Evolutionary conservation across 30 jellyfish, hydroid and myxozoan species (phyloP), one percentile per base, ranked within the genome.

Genomic region (Hydractinia echinata): DNA sequence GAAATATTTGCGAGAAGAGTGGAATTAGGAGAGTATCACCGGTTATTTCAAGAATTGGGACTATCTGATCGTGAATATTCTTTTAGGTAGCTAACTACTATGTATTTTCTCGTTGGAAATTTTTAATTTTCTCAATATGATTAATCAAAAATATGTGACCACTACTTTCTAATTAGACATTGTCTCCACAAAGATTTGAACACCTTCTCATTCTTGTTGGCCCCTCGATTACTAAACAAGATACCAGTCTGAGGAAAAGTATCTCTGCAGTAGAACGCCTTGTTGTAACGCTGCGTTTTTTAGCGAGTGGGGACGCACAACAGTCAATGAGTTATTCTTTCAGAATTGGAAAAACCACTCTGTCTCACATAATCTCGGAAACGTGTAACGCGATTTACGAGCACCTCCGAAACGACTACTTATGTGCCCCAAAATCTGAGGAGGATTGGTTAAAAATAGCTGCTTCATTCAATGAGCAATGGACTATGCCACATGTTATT

Each of bases 401-500:
- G 68, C 13, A n/a, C 68, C n/a, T 56, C 10, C 68, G 68, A 56
- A n/a, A 56, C n/a, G 13, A 10, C n/a, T 56, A 9, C n/a, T n/a
- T 56, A 56, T 56, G 13, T 9, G 13, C 68, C 10, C n/a, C 68
- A 9, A 56, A 56, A 56, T n/a, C n/a, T n/a, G n/a, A n/a, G n/a
- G n/a, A n/a, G n/a, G n/a, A n/a, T n/a, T n/a, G n/a, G n/a, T n/a
- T 56, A 56, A 56, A 56, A 56, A 56, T 56, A 56, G n/a, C 68
- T 9, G n/a, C 10, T 9, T 56, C 68, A 10, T 56, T 56, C n/a
- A n/a, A 56, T 9, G 68, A 56, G n/a, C 13, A 9, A 9, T 56
- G 68, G 68, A 56, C 10, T n/a, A 56, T 56, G 68, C 68, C 68
- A 10, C 68, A 56, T 56, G 68, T n/a, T n/a, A n/a, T 56, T 56